Evolutionary conservation across 2,888 invertebrate species (phyloP).

Genomic region (Nomada hirtipes): DNA sequence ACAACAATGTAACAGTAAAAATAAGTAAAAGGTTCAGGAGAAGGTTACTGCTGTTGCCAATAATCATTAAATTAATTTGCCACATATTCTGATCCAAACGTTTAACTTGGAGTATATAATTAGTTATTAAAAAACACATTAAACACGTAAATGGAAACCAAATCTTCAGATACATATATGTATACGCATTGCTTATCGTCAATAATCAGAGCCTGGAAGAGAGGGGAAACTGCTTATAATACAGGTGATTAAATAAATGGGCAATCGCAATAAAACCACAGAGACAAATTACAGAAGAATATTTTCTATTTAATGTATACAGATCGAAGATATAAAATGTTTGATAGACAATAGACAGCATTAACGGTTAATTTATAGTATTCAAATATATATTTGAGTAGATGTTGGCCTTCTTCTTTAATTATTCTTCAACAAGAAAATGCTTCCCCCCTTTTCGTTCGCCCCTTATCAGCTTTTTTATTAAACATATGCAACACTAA

Average conservation of each 20-base stretch:
- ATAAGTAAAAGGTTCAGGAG: no score
- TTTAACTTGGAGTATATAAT: no score
- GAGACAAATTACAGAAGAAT: constrained; percentile 76
- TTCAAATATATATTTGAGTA: constrained; percentile 63
- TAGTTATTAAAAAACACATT: no score
- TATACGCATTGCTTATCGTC: no score
- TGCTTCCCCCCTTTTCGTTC: constrained; percentile 26
- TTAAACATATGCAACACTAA: constrained; percentile 68
- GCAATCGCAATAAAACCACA: constrained; percentile 11
- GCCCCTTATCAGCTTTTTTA: constrained; percentile 31
- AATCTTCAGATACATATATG: no score
- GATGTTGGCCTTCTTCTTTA: constrained; percentile 55
- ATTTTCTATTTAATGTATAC: constrained; percentile 80
- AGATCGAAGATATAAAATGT: constrained; percentile 80
- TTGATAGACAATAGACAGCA: constrained; percentile 79
- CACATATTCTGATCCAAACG: no score
- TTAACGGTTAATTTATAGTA: constrained; percentile 76
- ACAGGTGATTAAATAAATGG: neutral
- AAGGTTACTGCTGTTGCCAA: no score
- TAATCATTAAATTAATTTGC: no score
- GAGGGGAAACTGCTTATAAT: no score
- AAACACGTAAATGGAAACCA: no score
- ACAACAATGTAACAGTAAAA: no score
- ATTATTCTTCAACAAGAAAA: constrained; percentile 51
- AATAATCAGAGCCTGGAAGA: no score